phyloP scores from a whole-genome alignment of 2,797 vertebrate genomes.

The Fistularia tabacaria region DNA sequence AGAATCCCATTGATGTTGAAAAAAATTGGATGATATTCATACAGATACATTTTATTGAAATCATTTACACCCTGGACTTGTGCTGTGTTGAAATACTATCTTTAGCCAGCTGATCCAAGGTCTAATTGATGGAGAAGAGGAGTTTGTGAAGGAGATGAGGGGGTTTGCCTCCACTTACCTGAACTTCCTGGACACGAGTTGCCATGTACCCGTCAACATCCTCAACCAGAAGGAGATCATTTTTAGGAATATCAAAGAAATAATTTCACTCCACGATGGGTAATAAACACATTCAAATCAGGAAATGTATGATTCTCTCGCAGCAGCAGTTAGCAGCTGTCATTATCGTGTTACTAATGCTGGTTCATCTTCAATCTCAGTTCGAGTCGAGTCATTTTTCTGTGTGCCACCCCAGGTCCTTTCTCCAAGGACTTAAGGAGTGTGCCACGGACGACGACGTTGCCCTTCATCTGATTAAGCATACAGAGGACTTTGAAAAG shows the following conservation, averaged over 20 bases:
- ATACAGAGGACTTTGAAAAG: constrained; percentile 81
- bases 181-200: constrained; percentile 74
- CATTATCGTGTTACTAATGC: background rate
- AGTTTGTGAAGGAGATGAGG: constrained; percentile 84
- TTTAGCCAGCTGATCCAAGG: constrained; percentile 84
- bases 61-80: background rate
- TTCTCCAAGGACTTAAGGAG: constrained; percentile 77
- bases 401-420: constrained; percentile 51
- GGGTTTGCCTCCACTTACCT: constrained; percentile 82
- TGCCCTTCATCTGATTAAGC: constrained; percentile 87
- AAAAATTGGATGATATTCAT: too few species aligned
- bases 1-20: too few species aligned
- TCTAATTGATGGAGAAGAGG: constrained; percentile 84
- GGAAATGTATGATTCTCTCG: background rate
- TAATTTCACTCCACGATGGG: constrained; percentile 84
- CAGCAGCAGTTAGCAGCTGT: background rate
- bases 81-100: background rate
- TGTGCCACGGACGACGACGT: constrained; percentile 91
- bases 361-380: background rate
- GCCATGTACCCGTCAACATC: constrained; percentile 70
- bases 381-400: background rate
- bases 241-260: constrained; percentile 89
- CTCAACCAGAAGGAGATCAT: constrained; percentile 85
- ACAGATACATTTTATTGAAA: background rate
- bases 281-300: constrained; percentile 39